A percentile compares a stretch with the other conserved stretches of the same genome.
These are phyloP conservation scores for Meloidogyne floridensis DNA, from an alignment of 1,140 invertebrate species.

Conservation along the genomic window DNA sequence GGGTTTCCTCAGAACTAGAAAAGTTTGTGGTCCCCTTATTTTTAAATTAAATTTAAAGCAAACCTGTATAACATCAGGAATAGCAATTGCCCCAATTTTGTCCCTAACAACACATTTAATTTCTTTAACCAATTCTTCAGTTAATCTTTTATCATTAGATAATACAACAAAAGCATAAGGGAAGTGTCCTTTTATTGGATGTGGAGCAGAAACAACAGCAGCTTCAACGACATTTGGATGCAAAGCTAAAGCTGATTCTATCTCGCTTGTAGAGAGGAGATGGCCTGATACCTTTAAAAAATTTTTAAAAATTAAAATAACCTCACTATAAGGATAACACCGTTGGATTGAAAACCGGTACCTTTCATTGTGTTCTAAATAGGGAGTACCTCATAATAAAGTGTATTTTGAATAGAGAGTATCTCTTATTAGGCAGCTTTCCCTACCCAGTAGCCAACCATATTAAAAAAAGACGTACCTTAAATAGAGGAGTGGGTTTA, in stretches of 20 bases:
- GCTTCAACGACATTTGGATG: slow-evolving; percentile 83
- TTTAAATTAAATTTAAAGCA: background rate
- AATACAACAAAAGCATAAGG: slow-evolving; percentile 91
- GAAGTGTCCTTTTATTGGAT: slow-evolving; percentile 90
- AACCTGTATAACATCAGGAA: slow-evolving; percentile 80
- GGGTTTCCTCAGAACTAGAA: too few species aligned
- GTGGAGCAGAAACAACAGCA: slow-evolving; percentile 89
- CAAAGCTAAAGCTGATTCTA: slow-evolving; percentile 84
- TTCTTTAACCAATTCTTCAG: slow-evolving; percentile 36
- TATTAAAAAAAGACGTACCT: too few species aligned
- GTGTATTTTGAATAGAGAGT: too few species aligned
- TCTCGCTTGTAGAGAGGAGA: slow-evolving; percentile 90
- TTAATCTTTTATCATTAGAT: slow-evolving; percentile 37
- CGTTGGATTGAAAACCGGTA: too few species aligned
- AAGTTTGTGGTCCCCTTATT: too few species aligned
- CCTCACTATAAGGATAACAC: too few species aligned
- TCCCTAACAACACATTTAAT: slow-evolving; percentile 74
- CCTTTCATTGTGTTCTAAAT: too few species aligned
- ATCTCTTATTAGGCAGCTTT: too few species aligned
- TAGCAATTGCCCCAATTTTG: slow-evolving; percentile 92
- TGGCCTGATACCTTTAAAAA: slow-evolving; percentile 81
- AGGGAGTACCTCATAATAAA: too few species aligned
- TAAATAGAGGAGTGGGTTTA: too few species aligned
- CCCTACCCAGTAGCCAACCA: too few species aligned
- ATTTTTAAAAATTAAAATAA: background rate